phyloP scores from a whole-genome alignment of 2,797 vertebrate genomes.

The Linurgus olivaceus region DNA sequence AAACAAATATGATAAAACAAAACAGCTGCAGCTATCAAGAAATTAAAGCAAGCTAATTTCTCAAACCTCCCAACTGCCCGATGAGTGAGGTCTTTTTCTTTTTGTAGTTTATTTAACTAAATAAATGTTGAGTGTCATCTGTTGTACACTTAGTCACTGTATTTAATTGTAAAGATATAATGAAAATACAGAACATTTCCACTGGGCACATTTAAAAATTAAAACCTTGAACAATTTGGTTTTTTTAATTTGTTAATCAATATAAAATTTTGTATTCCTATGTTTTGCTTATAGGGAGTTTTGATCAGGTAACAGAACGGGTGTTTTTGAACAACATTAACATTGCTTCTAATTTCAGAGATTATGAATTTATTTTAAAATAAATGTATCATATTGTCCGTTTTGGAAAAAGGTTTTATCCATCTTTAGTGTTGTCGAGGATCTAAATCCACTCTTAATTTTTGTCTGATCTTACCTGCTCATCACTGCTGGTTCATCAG shows the following conservation, averaged over 20 bases:
- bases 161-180: neutral
- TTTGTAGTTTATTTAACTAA: neutral
- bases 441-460: neutral
- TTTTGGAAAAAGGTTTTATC: neutral
- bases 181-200: neutral
- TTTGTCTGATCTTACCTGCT: neutral
- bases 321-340: neutral
- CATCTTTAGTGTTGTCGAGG: neutral
- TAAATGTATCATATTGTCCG: neutral
- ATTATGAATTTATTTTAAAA: neutral
- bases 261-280: neutral
- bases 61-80: neutral
- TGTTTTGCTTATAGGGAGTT: neutral
- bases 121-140: neutral
- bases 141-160: neutral
- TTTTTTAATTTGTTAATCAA: neutral
- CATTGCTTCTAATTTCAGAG: neutral
- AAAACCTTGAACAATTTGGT: fast-evolving
- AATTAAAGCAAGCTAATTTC: neutral
- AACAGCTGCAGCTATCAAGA: neutral
- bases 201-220: neutral
- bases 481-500: neutral
- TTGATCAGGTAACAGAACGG: neutral
- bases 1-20: neutral
- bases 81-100: neutral